Evolutionary conservation across 2,797 vertebrate species (phyloP).

Genomic region (Leptoclinus maculatus): DNA sequence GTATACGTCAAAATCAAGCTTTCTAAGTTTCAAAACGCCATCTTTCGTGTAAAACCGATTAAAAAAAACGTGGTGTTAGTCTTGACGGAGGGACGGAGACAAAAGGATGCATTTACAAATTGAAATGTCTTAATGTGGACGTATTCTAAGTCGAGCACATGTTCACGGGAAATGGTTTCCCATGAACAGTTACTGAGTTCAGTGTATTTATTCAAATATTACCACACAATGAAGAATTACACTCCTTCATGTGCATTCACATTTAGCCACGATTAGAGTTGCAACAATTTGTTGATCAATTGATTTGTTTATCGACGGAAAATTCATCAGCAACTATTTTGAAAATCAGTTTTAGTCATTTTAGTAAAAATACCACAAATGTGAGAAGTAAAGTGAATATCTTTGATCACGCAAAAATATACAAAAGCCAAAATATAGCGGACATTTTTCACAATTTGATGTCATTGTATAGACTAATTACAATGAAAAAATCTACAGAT

Average conservation of each 20-base stretch:
- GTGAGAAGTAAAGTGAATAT: not conserved
- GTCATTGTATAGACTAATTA: not conserved
- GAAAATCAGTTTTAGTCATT: not conserved
- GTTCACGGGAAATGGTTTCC: slow-evolving; percentile 3
- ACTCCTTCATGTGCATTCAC: not conserved
- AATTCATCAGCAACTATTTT: not conserved
- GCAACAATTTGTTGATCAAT: not conserved
- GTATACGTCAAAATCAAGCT: not conserved
- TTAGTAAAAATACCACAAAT: not conserved
- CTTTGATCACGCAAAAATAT: not conserved
- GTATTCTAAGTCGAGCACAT: not conserved
- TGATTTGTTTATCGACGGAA: not conserved
- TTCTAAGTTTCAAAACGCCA: not conserved
- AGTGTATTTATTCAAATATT: not conserved
- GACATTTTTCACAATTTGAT: not conserved
- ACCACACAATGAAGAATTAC: not conserved
- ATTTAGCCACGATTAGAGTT: not conserved
- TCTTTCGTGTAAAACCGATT: not conserved
- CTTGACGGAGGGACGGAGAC: not conserved
- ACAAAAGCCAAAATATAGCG: not conserved
- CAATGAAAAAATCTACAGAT: not conserved
- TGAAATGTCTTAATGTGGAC: not conserved
- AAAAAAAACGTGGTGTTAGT: no score
- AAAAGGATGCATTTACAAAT: not conserved
- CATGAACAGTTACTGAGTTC: not conserved